Evolutionary conservation across 2,888 invertebrate genomes (phyloP), one percentile per base, ranked within the genome.

Genomic region (Thereva unica): DNA sequence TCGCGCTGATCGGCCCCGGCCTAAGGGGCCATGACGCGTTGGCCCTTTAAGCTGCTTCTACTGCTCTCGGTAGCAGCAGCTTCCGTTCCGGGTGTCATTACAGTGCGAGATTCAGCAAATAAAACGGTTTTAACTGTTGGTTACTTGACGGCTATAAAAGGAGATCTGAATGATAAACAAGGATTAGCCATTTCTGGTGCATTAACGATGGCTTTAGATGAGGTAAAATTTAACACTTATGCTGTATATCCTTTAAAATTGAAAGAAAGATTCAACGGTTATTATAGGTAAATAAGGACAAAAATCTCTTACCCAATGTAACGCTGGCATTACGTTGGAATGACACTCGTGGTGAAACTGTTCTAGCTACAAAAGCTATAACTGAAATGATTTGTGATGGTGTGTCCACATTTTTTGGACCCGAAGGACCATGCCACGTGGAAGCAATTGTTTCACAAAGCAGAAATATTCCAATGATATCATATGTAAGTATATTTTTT

Each of bases 401-500:
- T 61, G 93, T 95, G 65, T 88, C 91, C 41, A 95, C 93, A 59
- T 95, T 97, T 85, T 94, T 97, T 79, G 97, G 97, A 4, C 96
- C 97, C 2, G 97, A 97, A 82, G 94, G 95, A 68, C 88, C 89
- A 61, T 97, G 97, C 82, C 87, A 90, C 76, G 93, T 95, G n/a
- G 97, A 97, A 81, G 95, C 97, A 64, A 92, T 93, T 74, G 89
- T 97, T 64, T 91, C 97, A 35, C 93, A 96, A 78, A 91, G 96
- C 53, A 88, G 92, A 79, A 95, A 97, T 83, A 87, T 96, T 77
- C 96, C 97, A 68, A 96, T 97, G 93, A 93, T 97, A 80, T 94
- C 95, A 78, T 96, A 96, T 82, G 97, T 97, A 83, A 91, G 96
- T 89, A 73, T 41, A 41, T 10, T 4, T 35, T 23, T 2, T 4